These are phyloP conservation scores for Mantis religiosa DNA, from an alignment of 2,888 invertebrate species.

Conservation along the genomic window DNA sequence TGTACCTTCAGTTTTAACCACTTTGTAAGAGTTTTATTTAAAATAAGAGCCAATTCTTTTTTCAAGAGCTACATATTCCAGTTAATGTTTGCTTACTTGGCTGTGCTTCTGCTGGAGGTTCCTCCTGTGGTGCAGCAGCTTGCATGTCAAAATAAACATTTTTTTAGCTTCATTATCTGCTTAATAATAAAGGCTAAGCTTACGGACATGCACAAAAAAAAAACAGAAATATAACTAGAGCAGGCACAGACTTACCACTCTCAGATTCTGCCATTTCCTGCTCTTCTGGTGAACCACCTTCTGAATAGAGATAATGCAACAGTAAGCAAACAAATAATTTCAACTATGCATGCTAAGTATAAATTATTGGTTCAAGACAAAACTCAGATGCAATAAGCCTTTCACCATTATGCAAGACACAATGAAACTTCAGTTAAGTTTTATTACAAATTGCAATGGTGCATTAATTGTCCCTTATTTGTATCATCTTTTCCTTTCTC, in stretches of 20 bases:
- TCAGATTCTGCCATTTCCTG: slow-evolving; percentile 20
- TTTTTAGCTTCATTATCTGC: neutral
- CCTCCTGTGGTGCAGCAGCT: slow-evolving; percentile 9
- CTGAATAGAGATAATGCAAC: slow-evolving; percentile 25
- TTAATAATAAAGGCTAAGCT: neutral
- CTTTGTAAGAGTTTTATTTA: neutral
- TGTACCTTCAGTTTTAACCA: no score
- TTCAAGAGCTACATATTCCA: neutral
- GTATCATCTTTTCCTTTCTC: no score
- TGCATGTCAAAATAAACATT: slow-evolving; percentile 21
- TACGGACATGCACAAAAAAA: neutral
- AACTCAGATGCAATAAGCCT: neutral
- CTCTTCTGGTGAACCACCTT: slow-evolving; percentile 25
- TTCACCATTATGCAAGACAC: neutral
- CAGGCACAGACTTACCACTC: slow-evolving; percentile 21
- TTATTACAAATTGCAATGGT: neutral
- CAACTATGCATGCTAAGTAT: neutral
- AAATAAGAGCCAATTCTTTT: neutral
- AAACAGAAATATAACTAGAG: neutral
- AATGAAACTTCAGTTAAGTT: neutral
- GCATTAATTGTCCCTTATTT: no score
- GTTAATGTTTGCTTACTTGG: slow-evolving; percentile 21
- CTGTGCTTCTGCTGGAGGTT: neutral
- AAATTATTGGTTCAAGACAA: neutral
- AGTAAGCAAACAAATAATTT: slow-evolving; percentile 21